Evolutionary conservation across 2,888 invertebrate genomes (phyloP), one percentile per base, ranked within the genome.

Genomic region (Phrixothrix hirtus): DNA sequence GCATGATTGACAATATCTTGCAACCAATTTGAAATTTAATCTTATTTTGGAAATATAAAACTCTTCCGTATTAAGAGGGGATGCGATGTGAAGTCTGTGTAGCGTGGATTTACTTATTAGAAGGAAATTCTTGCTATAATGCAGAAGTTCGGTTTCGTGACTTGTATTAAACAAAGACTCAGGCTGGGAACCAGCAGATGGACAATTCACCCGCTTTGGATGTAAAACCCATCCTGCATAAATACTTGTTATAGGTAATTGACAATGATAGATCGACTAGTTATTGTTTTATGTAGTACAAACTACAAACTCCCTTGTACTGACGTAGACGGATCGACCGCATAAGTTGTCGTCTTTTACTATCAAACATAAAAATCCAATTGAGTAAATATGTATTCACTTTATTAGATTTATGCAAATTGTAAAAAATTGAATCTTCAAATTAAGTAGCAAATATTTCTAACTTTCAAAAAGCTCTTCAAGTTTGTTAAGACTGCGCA

Each of bases 231-330:
- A 64, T 65, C 64, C 64, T 67, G 65, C 64, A 65, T 67, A 67
- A 66, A 67, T 67, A 65, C 67, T 66, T 64, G 67, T 67, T 67
- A 67, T 67, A 65, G 64, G 66, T 67, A 67, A 67, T 67, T 67
- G 67, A 67, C 67, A 67, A 67, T 67, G 67, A 67, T 67, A 66
- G 65, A 67, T 67, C 59, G 67, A 59, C 62, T 65, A 65, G 66
- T 67, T 61, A 59, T 61, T 62, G 65, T 64, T 65, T 67, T 66
- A 67, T 65, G 64, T 67, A 63, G 61, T 66, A 67, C 67, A 66
- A 67, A 66, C 65, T 67, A 62, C 64, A 57, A 67, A 67, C 62
- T 67, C 62, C 62, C 64, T 49, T 65, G 65, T 64, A 32, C 34
- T 66, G 63, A 66, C 63, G 59, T 62, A 63, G 63, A 63, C 66